Base-by-base conservation (phyloP, 2,113 vertebrate genomes). In the Dasyprocta punctata region DNA sequence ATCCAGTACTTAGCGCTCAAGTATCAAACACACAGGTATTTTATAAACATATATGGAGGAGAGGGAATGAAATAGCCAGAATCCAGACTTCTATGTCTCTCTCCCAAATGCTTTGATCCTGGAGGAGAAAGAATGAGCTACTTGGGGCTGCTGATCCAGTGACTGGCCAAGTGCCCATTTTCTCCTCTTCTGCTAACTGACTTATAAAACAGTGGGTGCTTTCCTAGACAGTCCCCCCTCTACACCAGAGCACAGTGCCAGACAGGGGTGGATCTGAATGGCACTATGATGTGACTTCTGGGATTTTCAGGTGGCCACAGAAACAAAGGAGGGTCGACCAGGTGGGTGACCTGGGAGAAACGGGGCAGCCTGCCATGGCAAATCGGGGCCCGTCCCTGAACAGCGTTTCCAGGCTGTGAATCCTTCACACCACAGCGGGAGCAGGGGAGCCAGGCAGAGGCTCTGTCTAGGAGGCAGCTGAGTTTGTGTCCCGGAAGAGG, bases 391-490 rank as follows among this genome's bases (percentile, higher is more conserved):
- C 14, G 20, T 54, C 7, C 22, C 30, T 7, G 30, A 63, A 19
- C 77, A 19, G 17, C 80, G 78, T 95, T 92, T 95, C 96, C 80
- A 89, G 86, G 86, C 94, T 97, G 94, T 96, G 94, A 97, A 83
- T 83, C 85, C 88, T 87, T 96, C 92, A 78, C 11, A 36, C 60
- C 84, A 0, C 0, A 6, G 65, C 73, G 61, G 47, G 78, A 93
- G 52, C 0, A 56, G 95, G 78, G 65, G 44, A 49, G 78, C 77
- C 17, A 47, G 80, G 54, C 30, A 3, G 94, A 77, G 36, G 71
- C 54, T 22, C 22, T 8, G 38, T 89, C 89, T 26, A 28, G 44
- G 65, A 63, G 71, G 33, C 44, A 88, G 82, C 82, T 89, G n/a
- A 22, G 47, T 14, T 6, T 56, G 49, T 75, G 63, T 67, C 58